phyloP scores from a whole-genome alignment of 2,888 invertebrate species.

The Cerastis rubricosa region DNA sequence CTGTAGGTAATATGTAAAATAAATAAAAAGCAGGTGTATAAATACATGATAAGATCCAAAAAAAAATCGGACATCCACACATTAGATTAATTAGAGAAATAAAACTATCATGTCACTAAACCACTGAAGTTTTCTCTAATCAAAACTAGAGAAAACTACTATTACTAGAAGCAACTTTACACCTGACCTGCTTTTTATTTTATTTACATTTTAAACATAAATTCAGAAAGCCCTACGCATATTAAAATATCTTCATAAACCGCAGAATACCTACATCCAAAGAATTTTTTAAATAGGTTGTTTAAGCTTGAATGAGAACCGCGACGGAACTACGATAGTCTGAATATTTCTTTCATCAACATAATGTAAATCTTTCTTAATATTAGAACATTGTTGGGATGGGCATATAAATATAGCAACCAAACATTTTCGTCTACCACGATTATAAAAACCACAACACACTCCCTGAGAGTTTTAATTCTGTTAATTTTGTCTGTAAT shows the following conservation, averaged over 20 bases:
- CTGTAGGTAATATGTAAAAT: no score
- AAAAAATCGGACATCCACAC: no score
- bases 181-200: neutral
- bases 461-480: conserved; percentile 19
- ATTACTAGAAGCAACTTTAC: no score
- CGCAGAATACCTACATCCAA: conserved; percentile 1
- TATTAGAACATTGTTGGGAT: conserved; percentile 38
- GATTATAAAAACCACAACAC: conserved; percentile 28
- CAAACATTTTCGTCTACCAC: conserved; percentile 38
- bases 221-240: neutral
- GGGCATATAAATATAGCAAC: conserved; percentile 46
- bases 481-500: conserved; percentile 19
- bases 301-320: conserved; percentile 49
- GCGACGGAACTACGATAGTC: conserved; percentile 34
- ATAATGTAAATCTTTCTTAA: conserved; percentile 53
- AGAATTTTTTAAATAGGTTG: conserved; percentile 43
- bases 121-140: no score
- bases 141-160: no score
- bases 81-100: no score
- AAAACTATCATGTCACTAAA: no score
- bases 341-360: conserved; percentile 60
- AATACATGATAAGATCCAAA: no score
- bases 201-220: neutral
- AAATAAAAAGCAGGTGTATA: no score
- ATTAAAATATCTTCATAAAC: neutral